Evolutionary conservation across 2,888 invertebrate genomes (phyloP), one percentile per base, ranked within the genome.

Genomic region (Hydrotaea cyrtoneurina): DNA sequence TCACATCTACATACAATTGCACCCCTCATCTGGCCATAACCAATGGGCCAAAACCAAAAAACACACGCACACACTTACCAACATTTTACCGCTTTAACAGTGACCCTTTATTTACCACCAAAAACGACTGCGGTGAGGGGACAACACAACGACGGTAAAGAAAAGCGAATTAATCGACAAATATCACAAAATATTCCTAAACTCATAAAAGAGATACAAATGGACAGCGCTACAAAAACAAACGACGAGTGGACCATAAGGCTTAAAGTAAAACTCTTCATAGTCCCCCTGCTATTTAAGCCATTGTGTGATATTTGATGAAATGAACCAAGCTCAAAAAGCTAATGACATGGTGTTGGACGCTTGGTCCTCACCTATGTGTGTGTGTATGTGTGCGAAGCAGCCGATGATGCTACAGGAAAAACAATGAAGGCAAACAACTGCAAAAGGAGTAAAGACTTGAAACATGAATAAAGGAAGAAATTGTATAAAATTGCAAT

Each of bases 1-100:
- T 77, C 66, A 77, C 82, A 82, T 85, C 85, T 82, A 74, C 79
- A 85, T 77, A 85, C 82, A 82, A 82, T 82, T 43, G 66, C 39
- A 21, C 21, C 19, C 46, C 21, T 17, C 36, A 11, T 26, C 31
- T 4, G 17, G n/a, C 8, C 31, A 55, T 8, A 59, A 59, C 26
- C 26, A 59, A 59, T 31, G 0, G 23, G 1, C 2, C 59, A 11
- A 26, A 59, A 15, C 19, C 43, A 43, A 55, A 39, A 21, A 2
- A 36, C 15, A 2, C 57, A 8, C 57, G 13, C 17, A 43, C 19
- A 39, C 74, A 36, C 23, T 74, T 59, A 11, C n/a, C 50, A n/a
- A n/a, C 50, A 50, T 50, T 50, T 15, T 50, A 50, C 50, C 50
- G 50, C 50, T 50, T 1, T 17, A 62, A 15, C 62, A 62, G 26